Evolutionary conservation across 2,113 vertebrate species (phyloP).

Genomic region (Dermatemys mawii): DNA sequence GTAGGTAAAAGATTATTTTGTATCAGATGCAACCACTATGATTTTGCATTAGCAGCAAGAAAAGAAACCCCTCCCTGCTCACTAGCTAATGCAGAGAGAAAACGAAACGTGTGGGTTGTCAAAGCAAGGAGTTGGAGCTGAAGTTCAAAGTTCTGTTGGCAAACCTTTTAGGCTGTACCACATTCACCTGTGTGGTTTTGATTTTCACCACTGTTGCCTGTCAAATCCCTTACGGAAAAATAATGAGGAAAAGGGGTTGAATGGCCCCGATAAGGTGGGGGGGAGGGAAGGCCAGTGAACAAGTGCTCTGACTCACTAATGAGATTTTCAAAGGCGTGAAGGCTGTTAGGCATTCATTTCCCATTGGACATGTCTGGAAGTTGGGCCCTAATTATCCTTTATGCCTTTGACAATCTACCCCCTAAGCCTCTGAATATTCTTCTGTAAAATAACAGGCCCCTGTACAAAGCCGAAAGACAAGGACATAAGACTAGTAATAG

Average conservation of each 20-base stretch:
- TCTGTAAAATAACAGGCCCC: neutral
- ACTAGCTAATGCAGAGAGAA: neutral
- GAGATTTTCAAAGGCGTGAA: neutral
- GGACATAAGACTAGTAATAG: neutral
- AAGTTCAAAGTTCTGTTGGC: neutral
- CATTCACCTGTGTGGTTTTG: neutral
- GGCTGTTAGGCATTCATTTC: neutral
- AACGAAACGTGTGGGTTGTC: neutral
- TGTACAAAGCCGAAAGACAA: neutral
- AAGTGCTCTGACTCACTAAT: neutral
- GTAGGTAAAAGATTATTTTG: neutral
- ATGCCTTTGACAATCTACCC: neutral
- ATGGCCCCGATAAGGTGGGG: neutral
- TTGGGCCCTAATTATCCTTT: neutral
- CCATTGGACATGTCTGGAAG: neutral
- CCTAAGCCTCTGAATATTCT: neutral
- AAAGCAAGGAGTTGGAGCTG: slow-evolving; percentile 12
- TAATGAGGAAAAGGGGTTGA: neutral
- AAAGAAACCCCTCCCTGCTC: neutral
- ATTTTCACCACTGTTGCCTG: neutral
- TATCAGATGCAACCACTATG: neutral
- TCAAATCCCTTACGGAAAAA: neutral
- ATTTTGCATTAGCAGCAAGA: neutral
- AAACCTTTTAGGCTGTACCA: neutral
- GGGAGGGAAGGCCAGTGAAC: neutral